Percentiles rank a stretch among this genome's conserved stretches.
Conservation (phyloP, 1,140 invertebrate genomes). For the Aleiodes sp. region DNA sequence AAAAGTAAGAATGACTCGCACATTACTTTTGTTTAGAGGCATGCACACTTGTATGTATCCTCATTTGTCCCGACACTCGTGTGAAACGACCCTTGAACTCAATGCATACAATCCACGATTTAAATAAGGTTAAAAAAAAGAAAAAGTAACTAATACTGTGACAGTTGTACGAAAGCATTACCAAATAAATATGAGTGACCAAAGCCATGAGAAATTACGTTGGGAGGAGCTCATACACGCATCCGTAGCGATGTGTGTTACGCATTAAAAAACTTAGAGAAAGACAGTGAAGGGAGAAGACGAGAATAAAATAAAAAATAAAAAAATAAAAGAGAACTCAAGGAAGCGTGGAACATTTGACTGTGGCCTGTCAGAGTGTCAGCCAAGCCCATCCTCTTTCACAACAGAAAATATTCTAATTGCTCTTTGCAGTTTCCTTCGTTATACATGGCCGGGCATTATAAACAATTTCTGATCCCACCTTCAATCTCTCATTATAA, state of each 20-base stretch:
- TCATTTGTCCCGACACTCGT: neutral
- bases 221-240: conserved; percentile 28
- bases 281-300: neutral
- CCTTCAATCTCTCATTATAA: neutral
- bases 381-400: conserved; percentile 63
- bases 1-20: neutral
- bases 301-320: neutral
- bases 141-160: neutral
- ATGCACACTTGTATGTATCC: neutral
- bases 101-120: neutral
- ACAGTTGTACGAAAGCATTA: neutral
- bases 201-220: conserved; percentile 12
- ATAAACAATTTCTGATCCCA: conserved; percentile 20
- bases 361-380: conserved; percentile 57
- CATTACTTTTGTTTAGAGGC: neutral
- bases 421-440: conserved; percentile 37
- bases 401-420: conserved; percentile 61
- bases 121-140: neutral
- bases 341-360: conserved; percentile 60
- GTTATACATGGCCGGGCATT: conserved; percentile 35
- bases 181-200: neutral
- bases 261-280: neutral
- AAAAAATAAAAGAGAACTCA: conserved; percentile 39
- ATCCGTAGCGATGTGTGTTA: conserved; percentile 20
- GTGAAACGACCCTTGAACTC: conserved; percentile 33